A percentile compares a stretch with the other conserved stretches of the same genome.
phyloP scores from a whole-genome alignment of 2,888 invertebrate species.

The Drosophila bunnanda region DNA sequence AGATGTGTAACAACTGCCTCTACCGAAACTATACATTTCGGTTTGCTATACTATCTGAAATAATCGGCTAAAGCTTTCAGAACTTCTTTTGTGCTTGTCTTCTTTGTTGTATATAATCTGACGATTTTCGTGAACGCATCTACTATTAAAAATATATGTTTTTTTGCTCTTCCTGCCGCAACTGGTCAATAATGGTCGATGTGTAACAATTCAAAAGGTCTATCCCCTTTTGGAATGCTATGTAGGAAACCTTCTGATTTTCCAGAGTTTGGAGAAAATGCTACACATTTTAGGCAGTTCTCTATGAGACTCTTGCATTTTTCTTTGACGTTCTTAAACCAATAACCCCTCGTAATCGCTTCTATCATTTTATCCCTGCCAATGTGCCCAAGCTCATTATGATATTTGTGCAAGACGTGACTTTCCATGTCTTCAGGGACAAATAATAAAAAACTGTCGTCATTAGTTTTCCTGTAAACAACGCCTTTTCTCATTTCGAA shows the following conservation, averaged over 20 bases:
- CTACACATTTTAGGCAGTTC: background rate
- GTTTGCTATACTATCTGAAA: slow-evolving; percentile 2
- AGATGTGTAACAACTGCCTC: slow-evolving; percentile 13
- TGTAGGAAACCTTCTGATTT: background rate
- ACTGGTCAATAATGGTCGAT: background rate
- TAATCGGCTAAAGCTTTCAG: background rate
- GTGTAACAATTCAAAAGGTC: background rate
- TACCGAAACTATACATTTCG: slow-evolving; percentile 13
- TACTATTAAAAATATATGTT: background rate
- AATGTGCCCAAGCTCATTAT: background rate
- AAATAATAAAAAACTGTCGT: background rate
- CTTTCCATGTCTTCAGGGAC: background rate
- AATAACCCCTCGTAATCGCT: background rate
- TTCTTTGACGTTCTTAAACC: background rate
- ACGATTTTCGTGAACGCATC: background rate
- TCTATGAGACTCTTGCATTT: background rate
- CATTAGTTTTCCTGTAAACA: background rate
- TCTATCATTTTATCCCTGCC: background rate
- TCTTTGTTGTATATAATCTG: background rate
- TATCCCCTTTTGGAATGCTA: background rate
- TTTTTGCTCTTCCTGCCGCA: background rate
- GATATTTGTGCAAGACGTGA: background rate
- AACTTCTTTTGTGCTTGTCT: background rate
- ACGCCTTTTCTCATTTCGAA: background rate
- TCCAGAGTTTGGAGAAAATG: background rate